Conservation (phyloP, 2,113 vertebrate genomes). For the Ondatra zibethicus region DNA sequence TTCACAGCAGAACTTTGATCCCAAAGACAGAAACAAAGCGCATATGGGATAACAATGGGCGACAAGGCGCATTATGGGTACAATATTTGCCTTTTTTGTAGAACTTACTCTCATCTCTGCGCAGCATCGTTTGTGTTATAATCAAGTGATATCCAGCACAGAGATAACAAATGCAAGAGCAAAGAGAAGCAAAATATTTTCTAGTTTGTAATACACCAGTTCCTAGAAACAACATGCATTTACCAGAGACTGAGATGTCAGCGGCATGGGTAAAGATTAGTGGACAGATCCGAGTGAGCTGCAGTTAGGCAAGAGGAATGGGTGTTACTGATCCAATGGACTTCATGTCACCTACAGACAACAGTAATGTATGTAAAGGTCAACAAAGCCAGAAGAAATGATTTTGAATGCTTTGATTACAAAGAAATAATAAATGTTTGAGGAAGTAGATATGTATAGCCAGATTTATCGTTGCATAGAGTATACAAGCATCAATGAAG, state of each 20-base stretch:
- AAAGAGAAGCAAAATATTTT: conserved; percentile 23
- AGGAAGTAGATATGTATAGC: not conserved
- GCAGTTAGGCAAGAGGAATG: not conserved
- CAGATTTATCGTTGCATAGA: not conserved
- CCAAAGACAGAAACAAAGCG: not conserved
- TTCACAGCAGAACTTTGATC: not conserved
- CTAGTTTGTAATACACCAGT: not conserved
- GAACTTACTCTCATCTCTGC: not conserved
- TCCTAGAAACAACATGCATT: not conserved
- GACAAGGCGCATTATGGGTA: not conserved
- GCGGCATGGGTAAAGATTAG: not conserved
- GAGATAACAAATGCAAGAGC: not conserved
- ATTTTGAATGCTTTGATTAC: not conserved
- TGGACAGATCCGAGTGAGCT: not conserved
- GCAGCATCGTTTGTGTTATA: not conserved
- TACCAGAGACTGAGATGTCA: not conserved
- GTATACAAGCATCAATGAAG: not conserved
- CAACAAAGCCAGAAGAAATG: not conserved
- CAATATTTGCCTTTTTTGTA: not conserved
- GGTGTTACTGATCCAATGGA: not conserved
- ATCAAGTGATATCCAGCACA: not conserved
- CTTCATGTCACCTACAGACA: not conserved
- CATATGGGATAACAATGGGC: not conserved
- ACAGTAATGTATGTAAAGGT: not conserved
- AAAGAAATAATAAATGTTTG: not conserved